Base-by-base conservation (phyloP, 2,888 invertebrate species). In the Agonopterix alstromeriana region DNA sequence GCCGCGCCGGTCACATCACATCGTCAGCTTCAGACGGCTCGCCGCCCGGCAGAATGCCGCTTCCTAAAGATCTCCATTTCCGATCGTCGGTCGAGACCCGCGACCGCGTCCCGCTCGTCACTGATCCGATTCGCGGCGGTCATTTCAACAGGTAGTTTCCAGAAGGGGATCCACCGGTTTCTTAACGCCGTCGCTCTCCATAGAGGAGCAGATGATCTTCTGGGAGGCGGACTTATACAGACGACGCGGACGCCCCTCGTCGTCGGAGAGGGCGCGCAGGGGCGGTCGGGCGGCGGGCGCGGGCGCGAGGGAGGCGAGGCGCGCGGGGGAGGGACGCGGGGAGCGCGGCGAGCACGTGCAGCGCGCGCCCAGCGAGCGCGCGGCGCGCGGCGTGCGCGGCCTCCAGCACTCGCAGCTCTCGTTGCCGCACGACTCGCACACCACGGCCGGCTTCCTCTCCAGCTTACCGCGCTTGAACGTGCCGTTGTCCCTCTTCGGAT, bases 111-210 rank as follows among this genome's bases (percentile, higher is more conserved):
- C 1, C 10, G 42, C 42, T 11, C n/a, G 10, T 38, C 38, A 10
- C 3, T 5, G 38, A n/a, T 38, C 8, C 8, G n/a, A 38, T 3
- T 38, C 38, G 1, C 38, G 12, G 43, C 45, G 35, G 41, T 41
- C 42, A 41, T 48, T 45, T 72, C 63, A 86, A 65, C 86, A 87
- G 53, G 87, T 87, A 56, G 86, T 86, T 67, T 87, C 86, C 49
- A 86, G 73, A 57, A 85, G 73, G 38, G 84, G 83, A 62, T 87
- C 85, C 36, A 65, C 65, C 27, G 61, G 52, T 27, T 62, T 55
- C 45, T 53, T 53, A 36, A 53, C 53, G 47, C 46, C 41, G 35
- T 64, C 65, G 47, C 53, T 48, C 52, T 67, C 67, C 51, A 54
- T 43, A 27, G 73, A 59, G 44, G 67, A 53, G 56, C 67, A 65